Percentiles rank a stretch among this genome's conserved stretches.
Evolutionary conservation across 2,888 invertebrate genomes (phyloP).

Genomic region (Rhogogaster chlorosoma): DNA sequence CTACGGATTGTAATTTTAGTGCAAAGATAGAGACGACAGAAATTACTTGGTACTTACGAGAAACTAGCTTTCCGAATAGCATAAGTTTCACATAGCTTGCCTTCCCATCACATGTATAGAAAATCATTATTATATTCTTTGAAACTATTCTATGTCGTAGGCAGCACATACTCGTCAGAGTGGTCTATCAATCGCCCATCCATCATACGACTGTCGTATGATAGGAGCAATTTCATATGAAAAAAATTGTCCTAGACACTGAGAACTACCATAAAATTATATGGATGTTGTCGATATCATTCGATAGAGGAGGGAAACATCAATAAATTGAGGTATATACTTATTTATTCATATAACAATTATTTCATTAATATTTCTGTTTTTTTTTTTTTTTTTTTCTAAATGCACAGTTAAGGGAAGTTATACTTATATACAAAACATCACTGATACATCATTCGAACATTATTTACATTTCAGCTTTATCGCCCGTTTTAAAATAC

Average conservation of each 20-base stretch:
- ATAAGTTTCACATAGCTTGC: neutral
- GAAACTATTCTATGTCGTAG: no score
- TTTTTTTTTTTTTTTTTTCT: neutral
- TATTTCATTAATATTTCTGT: neutral
- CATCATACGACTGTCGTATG: no score
- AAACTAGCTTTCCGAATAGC: neutral
- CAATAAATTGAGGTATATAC: neutral
- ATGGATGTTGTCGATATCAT: slow-evolving; percentile 42
- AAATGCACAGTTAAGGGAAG: no score
- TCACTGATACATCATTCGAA: neutral
- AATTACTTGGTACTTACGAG: neutral
- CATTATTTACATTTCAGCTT: neutral
- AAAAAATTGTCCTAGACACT: neutral
- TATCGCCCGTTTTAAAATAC: neutral
- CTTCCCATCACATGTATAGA: neutral
- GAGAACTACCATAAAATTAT: slow-evolving; percentile 44
- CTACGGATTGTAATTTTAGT: neutral
- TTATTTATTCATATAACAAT: neutral
- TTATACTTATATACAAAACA: neutral
- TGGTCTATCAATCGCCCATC: no score
- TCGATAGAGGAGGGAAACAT: slow-evolving; percentile 20
- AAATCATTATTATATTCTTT: no score
- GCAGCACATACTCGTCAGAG: no score
- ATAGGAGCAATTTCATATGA: no score
- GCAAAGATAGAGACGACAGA: neutral